phyloP scores from a whole-genome alignment of 2,113 vertebrate genomes.

The Leucosticte australis region DNA sequence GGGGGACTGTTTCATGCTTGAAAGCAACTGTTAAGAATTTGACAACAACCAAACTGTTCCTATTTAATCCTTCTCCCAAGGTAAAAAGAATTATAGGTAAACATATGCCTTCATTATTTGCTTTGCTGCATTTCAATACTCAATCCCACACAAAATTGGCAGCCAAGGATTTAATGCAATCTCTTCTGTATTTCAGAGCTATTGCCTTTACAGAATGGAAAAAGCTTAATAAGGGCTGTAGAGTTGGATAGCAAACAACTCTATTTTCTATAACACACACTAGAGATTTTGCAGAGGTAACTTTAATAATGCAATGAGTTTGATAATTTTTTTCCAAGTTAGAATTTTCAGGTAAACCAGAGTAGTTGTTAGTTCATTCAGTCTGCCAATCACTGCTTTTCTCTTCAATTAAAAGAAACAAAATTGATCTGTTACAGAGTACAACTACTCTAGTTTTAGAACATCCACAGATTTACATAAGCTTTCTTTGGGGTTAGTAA shows the following conservation, averaged over 20 bases:
- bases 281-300: slow-evolving; percentile 51
- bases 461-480: neutral
- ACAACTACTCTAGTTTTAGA: neutral
- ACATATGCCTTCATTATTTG: slow-evolving; percentile 92
- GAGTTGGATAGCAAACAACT: slow-evolving; percentile 62
- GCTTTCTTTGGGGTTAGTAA: neutral
- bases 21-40: slow-evolving; percentile 90
- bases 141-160: slow-evolving; percentile 80
- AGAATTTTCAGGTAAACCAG: neutral
- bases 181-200: slow-evolving; percentile 77
- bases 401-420: neutral
- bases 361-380: neutral
- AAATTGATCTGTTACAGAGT: neutral
- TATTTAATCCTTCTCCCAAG: slow-evolving; percentile 90
- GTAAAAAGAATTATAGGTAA: slow-evolving; percentile 91
- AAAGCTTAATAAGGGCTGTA: slow-evolving; percentile 70
- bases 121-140: slow-evolving; percentile 88
- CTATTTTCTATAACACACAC: slow-evolving; percentile 31
- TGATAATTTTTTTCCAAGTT: neutral
- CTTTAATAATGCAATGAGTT: neutral
- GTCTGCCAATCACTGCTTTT: neutral
- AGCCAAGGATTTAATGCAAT: slow-evolving; percentile 81
- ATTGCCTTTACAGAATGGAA: slow-evolving; percentile 68
- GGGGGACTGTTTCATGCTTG: slow-evolving; percentile 84
- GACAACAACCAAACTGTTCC: slow-evolving; percentile 90